Evolutionary conservation across 2,113 vertebrate genomes (phyloP).

Genomic region (Spizaetus ornatus): DNA sequence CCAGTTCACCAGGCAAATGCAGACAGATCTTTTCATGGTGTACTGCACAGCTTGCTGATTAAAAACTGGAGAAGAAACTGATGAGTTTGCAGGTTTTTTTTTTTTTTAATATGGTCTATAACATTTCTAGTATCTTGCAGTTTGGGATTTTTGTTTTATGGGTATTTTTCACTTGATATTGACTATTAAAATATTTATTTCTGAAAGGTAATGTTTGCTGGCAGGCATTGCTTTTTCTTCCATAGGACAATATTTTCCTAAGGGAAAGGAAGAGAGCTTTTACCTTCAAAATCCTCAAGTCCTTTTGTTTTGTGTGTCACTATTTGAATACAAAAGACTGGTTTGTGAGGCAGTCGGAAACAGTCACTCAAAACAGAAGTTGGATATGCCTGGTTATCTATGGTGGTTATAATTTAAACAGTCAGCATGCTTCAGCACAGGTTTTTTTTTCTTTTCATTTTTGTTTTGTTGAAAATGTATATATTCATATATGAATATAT

Average conservation of each 20-base stretch:
- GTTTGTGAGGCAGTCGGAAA: background rate
- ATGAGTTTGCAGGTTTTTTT: background rate
- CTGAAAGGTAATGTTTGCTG: background rate
- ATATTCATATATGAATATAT: too few relatives aligned
- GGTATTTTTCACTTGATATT: background rate
- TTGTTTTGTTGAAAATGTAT: background rate
- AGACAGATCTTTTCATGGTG: background rate
- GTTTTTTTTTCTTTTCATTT: background rate
- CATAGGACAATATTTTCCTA: background rate
- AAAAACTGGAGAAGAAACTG: background rate
- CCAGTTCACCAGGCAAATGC: background rate
- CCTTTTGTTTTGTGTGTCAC: background rate
- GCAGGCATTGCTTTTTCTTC: background rate
- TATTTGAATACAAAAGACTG: background rate
- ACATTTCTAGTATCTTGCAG: background rate
- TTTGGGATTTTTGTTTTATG: background rate
- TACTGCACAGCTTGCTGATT: background rate
- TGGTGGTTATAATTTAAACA: background rate
- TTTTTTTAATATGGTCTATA: background rate
- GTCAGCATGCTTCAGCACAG: background rate
- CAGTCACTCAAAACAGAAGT: background rate
- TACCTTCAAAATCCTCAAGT: background rate
- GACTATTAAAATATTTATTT: background rate
- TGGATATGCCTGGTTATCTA: background rate
- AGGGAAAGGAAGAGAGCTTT: background rate